phyloP scores from a whole-genome alignment of 1,140 invertebrate genomes.

The Drosophila murphyi region DNA sequence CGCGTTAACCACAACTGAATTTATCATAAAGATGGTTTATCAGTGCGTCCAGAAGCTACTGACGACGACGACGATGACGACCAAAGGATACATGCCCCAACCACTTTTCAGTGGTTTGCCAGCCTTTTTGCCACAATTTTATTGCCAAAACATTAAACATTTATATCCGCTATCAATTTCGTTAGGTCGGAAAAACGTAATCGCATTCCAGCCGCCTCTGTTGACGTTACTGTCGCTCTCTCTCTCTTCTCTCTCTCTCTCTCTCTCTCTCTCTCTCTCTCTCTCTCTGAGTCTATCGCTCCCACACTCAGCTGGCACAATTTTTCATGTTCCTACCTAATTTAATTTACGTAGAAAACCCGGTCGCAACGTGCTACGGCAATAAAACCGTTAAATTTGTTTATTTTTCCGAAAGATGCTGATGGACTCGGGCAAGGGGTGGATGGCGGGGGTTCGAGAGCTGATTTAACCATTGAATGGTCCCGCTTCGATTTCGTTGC shows the following conservation, averaged over 20 bases:
- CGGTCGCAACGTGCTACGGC: constrained; percentile 70
- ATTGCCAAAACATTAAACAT: constrained; percentile 83
- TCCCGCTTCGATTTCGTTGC: constrained; percentile 59
- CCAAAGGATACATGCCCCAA: neutral
- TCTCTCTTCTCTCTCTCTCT: neutral
- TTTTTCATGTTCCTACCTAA: constrained; percentile 77
- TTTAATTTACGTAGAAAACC: constrained; percentile 78
- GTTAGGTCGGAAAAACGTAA: constrained; percentile 71
- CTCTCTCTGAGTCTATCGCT: neutral
- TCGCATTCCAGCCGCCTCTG: constrained; percentile 59
- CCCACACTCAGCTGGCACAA: constrained; percentile 27
- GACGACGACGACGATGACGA: neutral
- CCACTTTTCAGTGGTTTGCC: constrained; percentile 16
- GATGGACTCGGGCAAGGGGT: neutral
- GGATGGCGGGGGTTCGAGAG: constrained; percentile 2
- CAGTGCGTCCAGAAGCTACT: constrained; percentile 42
- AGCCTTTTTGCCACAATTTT: constrained; percentile 68
- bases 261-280: neutral
- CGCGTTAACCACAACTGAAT: constrained; percentile 76
- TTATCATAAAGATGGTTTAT: constrained; percentile 81
- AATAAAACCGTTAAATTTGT: constrained; percentile 83
- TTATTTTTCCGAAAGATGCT: constrained; percentile 65
- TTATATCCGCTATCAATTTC: constrained; percentile 83
- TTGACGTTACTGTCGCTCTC: constrained; percentile 1
- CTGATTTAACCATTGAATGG: constrained; percentile 26